These are phyloP conservation scores for Pygoscelis adeliae DNA, from an alignment of 2,113 vertebrate genomes.

Conservation along the genomic window DNA sequence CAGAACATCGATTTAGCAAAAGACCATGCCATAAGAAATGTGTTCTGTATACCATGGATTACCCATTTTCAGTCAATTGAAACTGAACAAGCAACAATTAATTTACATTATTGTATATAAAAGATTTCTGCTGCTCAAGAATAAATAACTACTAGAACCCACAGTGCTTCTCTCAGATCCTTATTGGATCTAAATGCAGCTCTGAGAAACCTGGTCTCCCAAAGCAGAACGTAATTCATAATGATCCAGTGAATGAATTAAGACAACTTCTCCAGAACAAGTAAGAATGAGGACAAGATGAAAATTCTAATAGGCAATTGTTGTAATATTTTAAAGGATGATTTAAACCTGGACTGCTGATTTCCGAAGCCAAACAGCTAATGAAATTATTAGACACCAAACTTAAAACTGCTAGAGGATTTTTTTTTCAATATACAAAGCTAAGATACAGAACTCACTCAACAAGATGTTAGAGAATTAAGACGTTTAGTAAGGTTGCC, in stretches of 20 bases:
- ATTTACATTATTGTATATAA: not conserved
- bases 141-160: not conserved
- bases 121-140: not conserved
- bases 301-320: not conserved
- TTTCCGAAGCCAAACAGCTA: not conserved
- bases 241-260: not conserved
- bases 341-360: not conserved
- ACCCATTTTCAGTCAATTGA: not conserved
- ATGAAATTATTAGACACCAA: not conserved
- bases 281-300: not conserved
- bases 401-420: not conserved
- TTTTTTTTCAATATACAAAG: not conserved
- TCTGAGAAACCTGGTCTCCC: not conserved
- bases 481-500: constrained; percentile 8
- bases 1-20: not conserved
- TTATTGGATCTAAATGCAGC: not conserved
- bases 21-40: not conserved
- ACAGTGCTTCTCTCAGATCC: not conserved
- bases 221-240: not conserved
- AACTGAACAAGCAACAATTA: not conserved
- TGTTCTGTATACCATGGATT: not conserved
- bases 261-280: not conserved
- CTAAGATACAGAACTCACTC: not conserved
- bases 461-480: constrained; percentile 25
- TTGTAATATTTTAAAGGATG: not conserved